Conservation (phyloP, 2,113 vertebrate species). For the Gracilinanus agilis region DNA sequence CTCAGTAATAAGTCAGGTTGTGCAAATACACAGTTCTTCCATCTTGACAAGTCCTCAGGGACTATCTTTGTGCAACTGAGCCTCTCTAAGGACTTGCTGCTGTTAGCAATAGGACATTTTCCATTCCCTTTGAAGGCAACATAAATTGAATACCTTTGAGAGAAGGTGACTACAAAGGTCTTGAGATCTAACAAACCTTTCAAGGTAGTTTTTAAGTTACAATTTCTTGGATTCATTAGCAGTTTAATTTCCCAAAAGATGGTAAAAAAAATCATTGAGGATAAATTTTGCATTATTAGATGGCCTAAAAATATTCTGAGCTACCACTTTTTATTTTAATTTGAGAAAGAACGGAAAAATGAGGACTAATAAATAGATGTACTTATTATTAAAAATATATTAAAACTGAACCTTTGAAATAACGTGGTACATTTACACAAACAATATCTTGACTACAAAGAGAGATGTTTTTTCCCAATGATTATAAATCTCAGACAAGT, state of each 20-base stretch:
- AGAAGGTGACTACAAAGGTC: slow-evolving; percentile 56
- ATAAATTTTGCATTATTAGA: neutral
- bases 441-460: neutral
- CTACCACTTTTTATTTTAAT: neutral
- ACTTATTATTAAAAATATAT: slow-evolving; percentile 10
- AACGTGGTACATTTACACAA: neutral
- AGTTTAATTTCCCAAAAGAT: slow-evolving; percentile 66
- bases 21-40: neutral
- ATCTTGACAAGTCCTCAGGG: rapidly evolving
- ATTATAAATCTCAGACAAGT: neutral
- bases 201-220: slow-evolving; percentile 34
- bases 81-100: slow-evolving; percentile 56
- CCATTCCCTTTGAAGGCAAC: slow-evolving; percentile 29
- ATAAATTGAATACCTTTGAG: slow-evolving; percentile 18
- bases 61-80: slow-evolving; percentile 10
- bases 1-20: neutral
- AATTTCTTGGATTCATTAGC: slow-evolving; percentile 46
- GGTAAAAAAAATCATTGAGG: slow-evolving; percentile 31
- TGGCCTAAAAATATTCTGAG: slow-evolving; percentile 12
- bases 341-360: slow-evolving; percentile 1
- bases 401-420: slow-evolving; percentile 32
- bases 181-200: neutral
- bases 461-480: neutral
- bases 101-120: slow-evolving; percentile 21
- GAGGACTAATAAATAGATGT: neutral